Percentiles rank a stretch among this genome's conserved stretches.
Conservation (phyloP, 2,888 invertebrate genomes). For the Drosophila aldrichi region DNA sequence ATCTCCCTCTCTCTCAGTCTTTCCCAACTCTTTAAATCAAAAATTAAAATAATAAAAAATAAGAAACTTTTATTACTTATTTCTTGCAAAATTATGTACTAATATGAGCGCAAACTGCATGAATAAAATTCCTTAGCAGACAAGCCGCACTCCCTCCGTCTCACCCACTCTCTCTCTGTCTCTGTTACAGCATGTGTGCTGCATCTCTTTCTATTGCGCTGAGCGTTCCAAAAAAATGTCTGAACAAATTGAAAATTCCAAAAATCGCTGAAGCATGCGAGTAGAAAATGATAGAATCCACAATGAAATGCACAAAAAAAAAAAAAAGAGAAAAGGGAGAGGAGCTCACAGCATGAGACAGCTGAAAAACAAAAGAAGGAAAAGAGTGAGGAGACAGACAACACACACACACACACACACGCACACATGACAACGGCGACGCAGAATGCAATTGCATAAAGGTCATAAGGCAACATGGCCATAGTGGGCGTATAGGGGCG, state of each 20-base stretch:
- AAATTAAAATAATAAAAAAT: neutral
- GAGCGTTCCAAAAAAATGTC: constrained; percentile 69
- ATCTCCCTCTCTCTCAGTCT: neutral
- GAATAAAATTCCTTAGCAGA: constrained; percentile 21
- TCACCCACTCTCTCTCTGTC: neutral
- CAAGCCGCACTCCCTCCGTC: too few species aligned
- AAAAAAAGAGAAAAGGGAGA: constrained; percentile 9
- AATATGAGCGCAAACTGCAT: constrained; percentile 22
- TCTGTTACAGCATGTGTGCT: neutral
- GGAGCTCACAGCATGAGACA: constrained; percentile 36
- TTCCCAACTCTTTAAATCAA: neutral
- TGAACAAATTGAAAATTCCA: constrained; percentile 79
- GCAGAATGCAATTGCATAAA: constrained; percentile 76
- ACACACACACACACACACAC: constrained; percentile 8
- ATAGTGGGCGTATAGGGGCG: constrained; percentile 32
- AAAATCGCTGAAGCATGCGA: constrained; percentile 78
- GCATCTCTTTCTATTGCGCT: constrained; percentile 30
- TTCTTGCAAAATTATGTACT: constrained; percentile 8
- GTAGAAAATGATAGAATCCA: constrained; percentile 79
- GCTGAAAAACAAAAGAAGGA: constrained; percentile 18
- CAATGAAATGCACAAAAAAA: constrained; percentile 76
- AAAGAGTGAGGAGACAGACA: neutral
- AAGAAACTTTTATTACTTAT: constrained; percentile 3
- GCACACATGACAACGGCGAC: constrained; percentile 53
- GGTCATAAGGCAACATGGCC: constrained; percentile 66